phyloP scores from a whole-genome alignment of 2,888 invertebrate genomes.

The Drosophila conformis region DNA sequence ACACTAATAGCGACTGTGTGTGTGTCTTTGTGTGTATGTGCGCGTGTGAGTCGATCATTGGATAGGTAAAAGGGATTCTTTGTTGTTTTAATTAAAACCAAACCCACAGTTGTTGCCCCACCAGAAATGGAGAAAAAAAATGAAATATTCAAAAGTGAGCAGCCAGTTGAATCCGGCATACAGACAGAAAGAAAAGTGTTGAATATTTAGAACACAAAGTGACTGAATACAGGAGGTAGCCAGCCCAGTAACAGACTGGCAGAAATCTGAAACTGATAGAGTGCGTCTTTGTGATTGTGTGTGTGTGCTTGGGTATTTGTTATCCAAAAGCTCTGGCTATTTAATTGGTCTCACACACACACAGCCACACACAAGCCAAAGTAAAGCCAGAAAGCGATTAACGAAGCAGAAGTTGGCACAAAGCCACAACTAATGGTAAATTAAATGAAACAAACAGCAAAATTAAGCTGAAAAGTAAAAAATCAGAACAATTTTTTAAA shows the following conservation, averaged over 20 bases:
- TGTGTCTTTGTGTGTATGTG: constrained; percentile 10
- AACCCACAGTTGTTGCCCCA: constrained; percentile 55
- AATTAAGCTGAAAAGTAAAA: constrained; percentile 35
- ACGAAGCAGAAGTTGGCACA: constrained; percentile 16
- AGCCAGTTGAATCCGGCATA: constrained; percentile 27
- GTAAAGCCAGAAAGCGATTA: background rate
- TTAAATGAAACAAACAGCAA: constrained; percentile 62
- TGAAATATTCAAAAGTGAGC: constrained; percentile 49
- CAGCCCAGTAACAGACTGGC: constrained; percentile 14
- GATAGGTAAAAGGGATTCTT: constrained; percentile 28
- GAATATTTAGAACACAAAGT: constrained; percentile 73
- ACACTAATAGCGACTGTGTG: constrained; percentile 37
- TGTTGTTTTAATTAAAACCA: constrained; percentile 79
- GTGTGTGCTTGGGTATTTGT: constrained; percentile 10
- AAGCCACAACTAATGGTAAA: constrained; percentile 69
- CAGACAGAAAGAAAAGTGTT: constrained; percentile 51
- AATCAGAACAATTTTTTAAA: constrained; percentile 39
- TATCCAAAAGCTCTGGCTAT: constrained; percentile 58
- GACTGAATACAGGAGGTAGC: constrained; percentile 31
- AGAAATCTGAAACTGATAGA: constrained; percentile 51
- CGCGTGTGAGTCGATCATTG: constrained; percentile 24
- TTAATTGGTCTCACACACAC: constrained; percentile 26
- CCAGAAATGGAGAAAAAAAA: constrained; percentile 33
- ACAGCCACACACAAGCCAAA: background rate
- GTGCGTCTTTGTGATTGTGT: constrained; percentile 12